phyloP scores from a whole-genome alignment of 2,888 invertebrate species.

The Stenodera caucasica region DNA sequence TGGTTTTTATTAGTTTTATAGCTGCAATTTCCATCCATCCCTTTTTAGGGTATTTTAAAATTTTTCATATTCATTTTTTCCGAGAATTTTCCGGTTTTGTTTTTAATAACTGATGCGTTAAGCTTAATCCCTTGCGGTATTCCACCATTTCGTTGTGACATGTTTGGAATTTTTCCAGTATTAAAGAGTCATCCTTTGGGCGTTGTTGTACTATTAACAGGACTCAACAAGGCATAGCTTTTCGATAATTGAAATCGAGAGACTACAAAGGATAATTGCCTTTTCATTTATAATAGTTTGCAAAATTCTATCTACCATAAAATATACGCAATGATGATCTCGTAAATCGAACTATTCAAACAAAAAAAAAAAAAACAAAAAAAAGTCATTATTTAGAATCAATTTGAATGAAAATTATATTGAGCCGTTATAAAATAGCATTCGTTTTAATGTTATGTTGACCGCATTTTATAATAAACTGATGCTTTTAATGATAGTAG shows the following conservation, averaged over 20 bases:
- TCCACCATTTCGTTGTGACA: not conserved
- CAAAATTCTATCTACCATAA: not conserved
- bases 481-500: conserved; percentile 1
- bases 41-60: not conserved
- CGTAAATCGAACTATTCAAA: too few relatives aligned
- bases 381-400: not conserved
- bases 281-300: not conserved
- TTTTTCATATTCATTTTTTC: not conserved
- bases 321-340: not conserved
- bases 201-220: not conserved
- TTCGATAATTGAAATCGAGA: conserved; percentile 6
- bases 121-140: not conserved
- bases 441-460: not conserved
- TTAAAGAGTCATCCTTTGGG: not conserved
- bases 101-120: conserved; percentile 1
- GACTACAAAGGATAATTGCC: conserved; percentile 7
- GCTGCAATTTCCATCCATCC: too few relatives aligned
- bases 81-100: not conserved
- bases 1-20: too few relatives aligned
- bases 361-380: too few relatives aligned
- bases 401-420: not conserved
- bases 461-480: not conserved
- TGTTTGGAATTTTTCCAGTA: conserved; percentile 3
- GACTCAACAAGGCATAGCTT: conserved; percentile 4
- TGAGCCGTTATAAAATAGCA: not conserved